phyloP scores from a whole-genome alignment of 2,113 vertebrate genomes.

The Melanerpes formicivorus region DNA sequence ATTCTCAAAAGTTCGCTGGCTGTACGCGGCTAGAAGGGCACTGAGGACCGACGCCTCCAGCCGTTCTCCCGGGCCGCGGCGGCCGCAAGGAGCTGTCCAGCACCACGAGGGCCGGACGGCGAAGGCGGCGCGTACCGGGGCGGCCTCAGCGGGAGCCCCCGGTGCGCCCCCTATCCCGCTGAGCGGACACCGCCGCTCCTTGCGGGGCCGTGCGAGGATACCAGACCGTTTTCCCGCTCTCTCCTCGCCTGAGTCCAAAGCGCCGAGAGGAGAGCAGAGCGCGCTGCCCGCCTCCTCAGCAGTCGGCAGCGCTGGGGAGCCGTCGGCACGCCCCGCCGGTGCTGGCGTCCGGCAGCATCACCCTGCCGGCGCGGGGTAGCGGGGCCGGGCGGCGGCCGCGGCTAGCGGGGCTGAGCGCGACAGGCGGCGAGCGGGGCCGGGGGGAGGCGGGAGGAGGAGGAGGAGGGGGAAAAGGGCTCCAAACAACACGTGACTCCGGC shows the following conservation, averaged over 20 bases:
- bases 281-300: no score
- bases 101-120: not conserved
- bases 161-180: no score
- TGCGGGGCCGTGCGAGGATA: not conserved
- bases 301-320: not conserved
- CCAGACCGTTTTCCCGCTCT: not conserved
- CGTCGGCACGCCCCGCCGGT: not conserved
- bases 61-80: not conserved
- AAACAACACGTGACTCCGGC: not conserved
- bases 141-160: not conserved
- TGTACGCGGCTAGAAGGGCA: not conserved
- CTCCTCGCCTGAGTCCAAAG: not conserved
- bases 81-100: constrained; percentile 71
- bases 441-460: not conserved
- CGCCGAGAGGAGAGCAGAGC: not conserved
- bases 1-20: not conserved
- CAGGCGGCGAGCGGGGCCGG: not conserved
- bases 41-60: not conserved
- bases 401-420: not conserved
- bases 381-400: not conserved
- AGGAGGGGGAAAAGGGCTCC: not conserved
- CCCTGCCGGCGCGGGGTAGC: not conserved
- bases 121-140: not conserved
- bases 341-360: no score
- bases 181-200: not conserved